A percentile compares a stretch with the other conserved stretches of the same genome.
These are phyloP conservation scores for Cirrhinus molitorella DNA, from an alignment of 2,797 vertebrate species.

Conservation along the genomic window DNA sequence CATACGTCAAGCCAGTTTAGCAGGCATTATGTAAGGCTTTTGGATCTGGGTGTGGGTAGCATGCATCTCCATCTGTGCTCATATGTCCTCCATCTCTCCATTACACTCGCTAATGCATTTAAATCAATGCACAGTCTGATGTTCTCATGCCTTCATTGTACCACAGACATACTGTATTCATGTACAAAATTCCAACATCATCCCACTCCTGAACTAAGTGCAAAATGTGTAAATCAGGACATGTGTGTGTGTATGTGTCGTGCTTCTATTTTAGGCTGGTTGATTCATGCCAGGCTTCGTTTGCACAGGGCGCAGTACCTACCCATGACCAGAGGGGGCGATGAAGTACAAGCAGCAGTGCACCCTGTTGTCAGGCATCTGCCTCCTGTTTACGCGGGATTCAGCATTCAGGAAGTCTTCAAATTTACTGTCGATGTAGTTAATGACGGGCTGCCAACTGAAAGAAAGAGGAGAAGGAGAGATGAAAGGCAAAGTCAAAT, in stretches of 20 bases:
- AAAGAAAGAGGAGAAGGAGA: not conserved
- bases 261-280: conserved; percentile 30
- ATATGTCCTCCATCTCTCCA: not conserved
- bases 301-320: conserved; percentile 54
- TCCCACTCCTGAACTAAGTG: conserved; percentile 19
- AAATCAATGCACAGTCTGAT: conserved; percentile 1
- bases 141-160: conserved; percentile 2
- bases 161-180: not conserved
- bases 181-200: conserved; percentile 15
- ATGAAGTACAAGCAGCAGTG: conserved; percentile 86
- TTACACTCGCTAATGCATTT: not conserved
- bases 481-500: not conserved
- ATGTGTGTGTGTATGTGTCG: not conserved
- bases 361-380: conserved; percentile 83
- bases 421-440: conserved; percentile 83
- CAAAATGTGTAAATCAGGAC: conserved; percentile 45
- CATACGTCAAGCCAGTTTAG: conserved; percentile 69
- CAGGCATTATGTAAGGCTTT: conserved; percentile 71
- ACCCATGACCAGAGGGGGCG: conserved; percentile 82
- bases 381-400: conserved; percentile 81
- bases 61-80: conserved; percentile 40
- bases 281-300: conserved; percentile 26
- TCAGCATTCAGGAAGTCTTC: conserved; percentile 84
- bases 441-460: conserved; percentile 83
- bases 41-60: conserved; percentile 68